Conservation (phyloP, 2,797 vertebrate genomes). For the Leucoraja ocellata region DNA sequence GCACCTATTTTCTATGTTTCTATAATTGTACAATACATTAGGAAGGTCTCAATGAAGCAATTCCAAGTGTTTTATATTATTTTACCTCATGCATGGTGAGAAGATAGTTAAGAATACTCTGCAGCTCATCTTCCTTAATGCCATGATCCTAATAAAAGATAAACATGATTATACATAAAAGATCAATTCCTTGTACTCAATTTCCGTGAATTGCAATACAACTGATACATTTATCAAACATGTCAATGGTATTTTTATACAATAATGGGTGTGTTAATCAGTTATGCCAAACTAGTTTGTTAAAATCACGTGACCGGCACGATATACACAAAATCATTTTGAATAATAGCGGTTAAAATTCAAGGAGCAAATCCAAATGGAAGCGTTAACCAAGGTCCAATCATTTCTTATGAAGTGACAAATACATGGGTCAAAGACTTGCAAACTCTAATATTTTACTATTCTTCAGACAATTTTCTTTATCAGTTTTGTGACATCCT, state of each 20-base stretch:
- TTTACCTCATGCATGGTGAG: constrained; percentile 95
- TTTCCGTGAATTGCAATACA: neutral
- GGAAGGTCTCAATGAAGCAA: neutral
- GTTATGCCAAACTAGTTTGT: neutral
- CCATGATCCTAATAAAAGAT: constrained; percentile 70
- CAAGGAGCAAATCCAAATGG: neutral
- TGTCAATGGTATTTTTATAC: neutral
- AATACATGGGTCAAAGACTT: neutral
- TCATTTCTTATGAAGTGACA: neutral
- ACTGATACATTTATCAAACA: neutral
- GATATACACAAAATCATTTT: neutral
- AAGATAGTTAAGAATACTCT: constrained; percentile 93
- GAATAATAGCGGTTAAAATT: neutral
- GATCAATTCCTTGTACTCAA: neutral
- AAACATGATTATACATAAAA: constrained; percentile 29
- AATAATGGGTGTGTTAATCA: neutral
- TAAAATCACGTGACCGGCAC: neutral
- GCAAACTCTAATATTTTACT: neutral
- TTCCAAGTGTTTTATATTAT: neutral
- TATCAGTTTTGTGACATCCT: neutral
- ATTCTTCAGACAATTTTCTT: no score
- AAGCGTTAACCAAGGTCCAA: neutral
- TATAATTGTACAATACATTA: neutral
- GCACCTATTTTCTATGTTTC: no score
- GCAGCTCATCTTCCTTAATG: constrained; percentile 92